phyloP scores from a whole-genome alignment of 2,888 invertebrate species.

The Reticulitermes lucifugus region DNA sequence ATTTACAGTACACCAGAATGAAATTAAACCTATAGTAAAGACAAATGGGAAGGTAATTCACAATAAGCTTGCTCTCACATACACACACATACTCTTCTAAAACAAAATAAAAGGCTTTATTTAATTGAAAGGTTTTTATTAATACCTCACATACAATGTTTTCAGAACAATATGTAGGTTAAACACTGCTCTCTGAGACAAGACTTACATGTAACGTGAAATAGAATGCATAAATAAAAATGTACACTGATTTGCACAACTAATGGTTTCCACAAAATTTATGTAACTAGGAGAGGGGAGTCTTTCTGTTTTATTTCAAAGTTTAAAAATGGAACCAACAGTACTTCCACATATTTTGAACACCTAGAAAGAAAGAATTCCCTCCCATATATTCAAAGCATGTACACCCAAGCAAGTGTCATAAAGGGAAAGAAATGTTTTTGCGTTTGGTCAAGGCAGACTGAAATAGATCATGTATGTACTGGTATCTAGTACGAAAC shows the following conservation, averaged over 20 bases:
- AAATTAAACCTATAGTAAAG: too few species aligned
- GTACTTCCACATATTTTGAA: background rate
- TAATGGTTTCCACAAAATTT: constrained; percentile 41
- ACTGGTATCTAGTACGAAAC: too few species aligned
- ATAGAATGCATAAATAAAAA: constrained; percentile 46
- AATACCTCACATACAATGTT: constrained; percentile 53
- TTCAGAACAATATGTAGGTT: constrained; percentile 53
- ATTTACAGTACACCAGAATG: too few species aligned
- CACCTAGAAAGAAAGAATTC: constrained; percentile 20
- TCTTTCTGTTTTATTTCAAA: constrained; percentile 27
- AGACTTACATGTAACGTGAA: constrained; percentile 48
- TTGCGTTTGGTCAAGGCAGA: constrained; percentile 29
- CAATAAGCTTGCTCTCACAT: background rate
- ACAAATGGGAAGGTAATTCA: background rate
- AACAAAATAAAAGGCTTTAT: constrained; percentile 7
- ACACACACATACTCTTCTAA: background rate
- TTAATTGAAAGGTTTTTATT: constrained; percentile 51
- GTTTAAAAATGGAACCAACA: background rate
- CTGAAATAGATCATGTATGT: background rate
- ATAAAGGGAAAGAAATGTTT: background rate
- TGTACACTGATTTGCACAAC: constrained; percentile 34
- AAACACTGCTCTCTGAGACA: constrained; percentile 44
- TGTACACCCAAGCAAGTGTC: constrained; percentile 16
- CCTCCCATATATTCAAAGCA: constrained; percentile 28
- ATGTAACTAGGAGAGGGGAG: constrained; percentile 39